Evolutionary conservation across 2,797 vertebrate genomes (phyloP).

Genomic region (Psittacula derbiana): DNA sequence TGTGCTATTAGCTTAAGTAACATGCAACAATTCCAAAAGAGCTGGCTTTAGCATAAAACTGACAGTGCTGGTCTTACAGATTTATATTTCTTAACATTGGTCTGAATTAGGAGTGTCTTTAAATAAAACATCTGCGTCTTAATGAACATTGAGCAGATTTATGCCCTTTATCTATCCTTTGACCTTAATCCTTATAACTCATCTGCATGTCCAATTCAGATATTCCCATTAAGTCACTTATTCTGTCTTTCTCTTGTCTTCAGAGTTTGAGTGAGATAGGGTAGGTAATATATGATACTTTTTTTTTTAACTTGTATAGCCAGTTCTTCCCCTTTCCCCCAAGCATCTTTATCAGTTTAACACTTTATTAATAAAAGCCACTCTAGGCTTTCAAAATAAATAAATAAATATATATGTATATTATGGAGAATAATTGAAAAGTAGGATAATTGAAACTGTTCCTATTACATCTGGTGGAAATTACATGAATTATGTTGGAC

Average conservation of each 20-base stretch:
- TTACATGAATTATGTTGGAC: conserved; percentile 28
- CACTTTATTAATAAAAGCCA: conserved; percentile 42
- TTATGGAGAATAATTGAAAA: conserved; percentile 33
- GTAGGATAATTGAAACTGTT: conserved; percentile 41
- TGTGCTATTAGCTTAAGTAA: neutral
- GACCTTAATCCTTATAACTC: conserved; percentile 57
- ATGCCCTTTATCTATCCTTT: conserved; percentile 60
- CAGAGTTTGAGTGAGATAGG: neutral
- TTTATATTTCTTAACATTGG: neutral
- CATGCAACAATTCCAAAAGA: neutral
- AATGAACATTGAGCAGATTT: conserved; percentile 36
- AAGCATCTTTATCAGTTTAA: conserved; percentile 27
- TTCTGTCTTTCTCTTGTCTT: conserved; percentile 42
- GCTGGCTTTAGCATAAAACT: neutral
- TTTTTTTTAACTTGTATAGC: conserved; percentile 36
- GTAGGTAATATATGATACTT: conserved; percentile 50
- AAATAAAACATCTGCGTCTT: conserved; percentile 48
- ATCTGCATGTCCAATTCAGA: neutral
- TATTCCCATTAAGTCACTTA: conserved; percentile 37
- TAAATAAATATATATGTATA: neutral
- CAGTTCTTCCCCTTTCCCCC: neutral
- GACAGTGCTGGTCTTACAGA: neutral
- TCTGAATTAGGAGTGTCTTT: conserved; percentile 35
- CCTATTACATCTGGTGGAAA: conserved; percentile 12
- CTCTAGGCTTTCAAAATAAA: conserved; percentile 5